Base-by-base conservation (phyloP, 2,888 invertebrate species). In the Isoperla grammatica region DNA sequence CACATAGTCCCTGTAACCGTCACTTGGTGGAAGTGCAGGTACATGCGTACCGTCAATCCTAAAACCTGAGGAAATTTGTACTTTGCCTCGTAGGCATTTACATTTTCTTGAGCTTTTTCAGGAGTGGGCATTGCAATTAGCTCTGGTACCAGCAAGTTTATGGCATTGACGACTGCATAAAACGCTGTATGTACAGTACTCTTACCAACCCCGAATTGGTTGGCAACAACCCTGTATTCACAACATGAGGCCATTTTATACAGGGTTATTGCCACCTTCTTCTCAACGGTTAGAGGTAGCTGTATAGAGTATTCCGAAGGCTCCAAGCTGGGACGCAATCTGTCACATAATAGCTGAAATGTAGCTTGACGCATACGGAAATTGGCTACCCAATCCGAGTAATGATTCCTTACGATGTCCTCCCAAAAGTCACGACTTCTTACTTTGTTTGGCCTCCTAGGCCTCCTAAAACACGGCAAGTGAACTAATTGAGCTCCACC, bases 51-150 rank as follows among this genome's bases (percentile, higher is more conserved):
- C 66, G 60, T 70, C 67, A 50, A 70, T 68, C 13, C 63, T 65
- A 19, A 69, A 68, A 70, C 60, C 63, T 70, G 69, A 13, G 69
- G 69, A n/a, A 71, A 64, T n/a, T n/a, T n/a, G n/a, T n/a, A n/a
- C n/a, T n/a, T n/a, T n/a, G n/a, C n/a, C n/a, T n/a, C n/a, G n/a
- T n/a, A n/a, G n/a, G n/a, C n/a, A n/a, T n/a, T 11, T 3, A 29
- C 59, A 55, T 69, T 65, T 8, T 29, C 59, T 56, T 57, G 19
- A n/a, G 67, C 66, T 60, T 70, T 69, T 22, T 56, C 58, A 35
- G 59, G 56, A 35, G 64, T 63, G 46, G 70, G 70, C 66, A 72
- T 66, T 23, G 46, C 61, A 13, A 71, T 65, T 40, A 64, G 58
- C 48, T 60, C 49, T 5, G 62, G 62, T 22, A 67, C 45, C 19